These are phyloP conservation scores for Drosophila longiperda DNA, from an alignment of 2,888 invertebrate species.

Conservation along the genomic window DNA sequence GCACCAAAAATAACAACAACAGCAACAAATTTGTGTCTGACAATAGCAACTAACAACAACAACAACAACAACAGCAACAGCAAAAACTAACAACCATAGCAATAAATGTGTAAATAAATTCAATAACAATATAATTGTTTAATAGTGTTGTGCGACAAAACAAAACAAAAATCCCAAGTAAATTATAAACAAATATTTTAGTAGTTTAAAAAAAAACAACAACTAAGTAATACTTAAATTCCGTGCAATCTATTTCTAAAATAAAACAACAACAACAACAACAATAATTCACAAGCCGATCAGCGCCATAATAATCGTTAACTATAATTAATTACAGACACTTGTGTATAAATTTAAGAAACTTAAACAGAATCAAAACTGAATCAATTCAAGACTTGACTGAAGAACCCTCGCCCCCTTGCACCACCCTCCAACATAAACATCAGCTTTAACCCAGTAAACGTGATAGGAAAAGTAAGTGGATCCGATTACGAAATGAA, in stretches of 20 bases:
- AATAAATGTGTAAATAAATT: conserved; percentile 67
- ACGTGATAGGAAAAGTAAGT: conserved; percentile 71
- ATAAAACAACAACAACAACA: conserved; percentile 61
- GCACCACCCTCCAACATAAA: neutral
- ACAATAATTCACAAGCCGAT: conserved; percentile 31
- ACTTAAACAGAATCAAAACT: conserved; percentile 19
- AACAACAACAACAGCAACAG: conserved; percentile 16
- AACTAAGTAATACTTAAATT: conserved; percentile 68
- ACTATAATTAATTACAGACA: conserved; percentile 28
- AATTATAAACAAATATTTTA: conserved; percentile 69
- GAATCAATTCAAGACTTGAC: conserved; percentile 34
- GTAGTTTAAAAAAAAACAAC: conserved; percentile 53
- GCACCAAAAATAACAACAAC: conserved; percentile 29
- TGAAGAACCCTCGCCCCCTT: conserved; percentile 33
- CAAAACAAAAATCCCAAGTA: conserved; percentile 31
- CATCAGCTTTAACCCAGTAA: conserved; percentile 42
- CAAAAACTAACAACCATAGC: conserved; percentile 41
- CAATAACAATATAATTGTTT: conserved; percentile 78
- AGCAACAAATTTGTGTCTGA: conserved; percentile 17
- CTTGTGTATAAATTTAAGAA: conserved; percentile 6
- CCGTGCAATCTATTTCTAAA: conserved; percentile 82
- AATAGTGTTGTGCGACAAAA: conserved; percentile 63
- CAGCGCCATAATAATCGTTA: conserved; percentile 53
- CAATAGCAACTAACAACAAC: conserved; percentile 41
- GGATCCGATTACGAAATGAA: conserved; percentile 50